phyloP scores from a whole-genome alignment of 2,888 invertebrate species.

The Lathronympha strigana region DNA sequence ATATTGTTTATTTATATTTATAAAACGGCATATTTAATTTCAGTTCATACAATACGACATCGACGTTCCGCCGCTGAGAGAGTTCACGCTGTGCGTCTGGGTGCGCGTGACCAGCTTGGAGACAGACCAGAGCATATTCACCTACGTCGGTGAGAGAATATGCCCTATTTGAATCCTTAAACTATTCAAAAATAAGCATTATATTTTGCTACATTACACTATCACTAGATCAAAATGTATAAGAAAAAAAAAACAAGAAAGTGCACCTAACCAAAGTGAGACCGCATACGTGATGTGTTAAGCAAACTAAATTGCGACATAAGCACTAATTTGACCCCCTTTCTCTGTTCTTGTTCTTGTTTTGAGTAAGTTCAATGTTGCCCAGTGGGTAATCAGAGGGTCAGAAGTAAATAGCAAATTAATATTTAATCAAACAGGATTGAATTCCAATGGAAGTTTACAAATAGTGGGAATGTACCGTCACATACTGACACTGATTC shows the following conservation, averaged over 20 bases:
- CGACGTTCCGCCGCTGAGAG: slow-evolving; percentile 88
- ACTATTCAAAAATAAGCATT: slow-evolving; percentile 6
- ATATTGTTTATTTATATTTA: no score
- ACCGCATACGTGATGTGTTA: slow-evolving; percentile 52
- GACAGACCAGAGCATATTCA: slow-evolving; percentile 69
- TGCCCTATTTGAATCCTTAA: slow-evolving; percentile 22
- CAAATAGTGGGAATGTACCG: background rate
- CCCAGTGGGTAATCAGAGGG: slow-evolving; percentile 43
- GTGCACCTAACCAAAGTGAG: slow-evolving; percentile 41
- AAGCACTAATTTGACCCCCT: slow-evolving; percentile 60
- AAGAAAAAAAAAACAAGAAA: slow-evolving; percentile 36
- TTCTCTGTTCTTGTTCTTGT: slow-evolving; percentile 58
- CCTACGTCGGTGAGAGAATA: slow-evolving; percentile 69
- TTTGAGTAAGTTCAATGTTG: slow-evolving; percentile 52
- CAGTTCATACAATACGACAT: slow-evolving; percentile 87
- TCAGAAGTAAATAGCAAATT: background rate
- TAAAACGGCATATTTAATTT: slow-evolving; percentile 47
- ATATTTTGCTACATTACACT: background rate
- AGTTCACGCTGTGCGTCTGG: slow-evolving; percentile 93
- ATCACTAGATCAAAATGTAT: slow-evolving; percentile 10
- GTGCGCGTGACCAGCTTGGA: slow-evolving; percentile 86
- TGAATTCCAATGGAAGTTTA: background rate
- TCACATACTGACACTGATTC: background rate
- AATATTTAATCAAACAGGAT: background rate
- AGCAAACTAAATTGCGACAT: slow-evolving; percentile 59